A percentile compares a stretch with the other conserved stretches of the same genome.
Evolutionary conservation across 2,888 invertebrate genomes (phyloP).

Genomic region (Lycia hirtaria): DNA sequence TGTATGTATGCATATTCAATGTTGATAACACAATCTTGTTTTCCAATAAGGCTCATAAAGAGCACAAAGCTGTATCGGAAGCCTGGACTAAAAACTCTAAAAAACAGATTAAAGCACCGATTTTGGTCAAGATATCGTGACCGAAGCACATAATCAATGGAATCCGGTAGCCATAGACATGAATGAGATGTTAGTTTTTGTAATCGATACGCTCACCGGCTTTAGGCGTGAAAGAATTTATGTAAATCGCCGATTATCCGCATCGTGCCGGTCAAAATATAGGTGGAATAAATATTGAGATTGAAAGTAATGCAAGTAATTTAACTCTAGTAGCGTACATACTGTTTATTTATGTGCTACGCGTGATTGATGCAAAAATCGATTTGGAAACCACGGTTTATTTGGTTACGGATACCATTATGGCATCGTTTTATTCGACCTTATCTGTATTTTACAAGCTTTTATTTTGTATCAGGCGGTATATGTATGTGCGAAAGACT

Average conservation of each 20-base stretch:
- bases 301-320: conserved; percentile 8
- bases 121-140: conserved; percentile 35
- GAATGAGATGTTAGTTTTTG: conserved; percentile 38
- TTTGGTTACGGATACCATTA: not conserved
- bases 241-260: conserved; percentile 31
- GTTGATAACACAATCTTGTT: not conserved
- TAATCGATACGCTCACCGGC: conserved; percentile 25
- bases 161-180: conserved; percentile 33
- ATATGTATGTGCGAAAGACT: no score
- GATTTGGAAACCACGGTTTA: not conserved
- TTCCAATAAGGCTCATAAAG: not conserved
- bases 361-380: conserved; percentile 3
- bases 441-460: no score
- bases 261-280: conserved; percentile 16
- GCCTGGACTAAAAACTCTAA: conserved; percentile 4
- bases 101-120: conserved; percentile 22
- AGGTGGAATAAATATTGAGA: conserved; percentile 9
- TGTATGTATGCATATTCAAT: no score
- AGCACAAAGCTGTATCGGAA: not conserved
- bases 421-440: no score
- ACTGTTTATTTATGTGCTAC: not conserved
- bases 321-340: not conserved
- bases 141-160: conserved; percentile 33
- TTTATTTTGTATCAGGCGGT: no score
- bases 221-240: conserved; percentile 40